Evolutionary conservation across 2,797 vertebrate species (phyloP).

Genomic region (Darevskia nairensis): DNA sequence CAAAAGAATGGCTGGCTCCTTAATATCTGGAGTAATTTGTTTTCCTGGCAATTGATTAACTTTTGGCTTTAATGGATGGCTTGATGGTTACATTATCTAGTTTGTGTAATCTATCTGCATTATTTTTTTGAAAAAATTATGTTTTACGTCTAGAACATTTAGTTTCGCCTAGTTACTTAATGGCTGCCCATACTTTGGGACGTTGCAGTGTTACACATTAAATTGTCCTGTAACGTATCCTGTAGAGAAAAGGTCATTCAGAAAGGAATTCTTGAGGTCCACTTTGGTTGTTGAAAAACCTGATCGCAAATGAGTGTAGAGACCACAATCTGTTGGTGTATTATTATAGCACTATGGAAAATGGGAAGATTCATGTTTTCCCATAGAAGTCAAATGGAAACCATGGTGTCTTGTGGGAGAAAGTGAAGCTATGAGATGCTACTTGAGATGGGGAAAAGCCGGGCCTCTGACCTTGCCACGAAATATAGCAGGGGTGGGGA

Average conservation of each 20-base stretch:
- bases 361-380: neutral
- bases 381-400: neutral
- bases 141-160: neutral
- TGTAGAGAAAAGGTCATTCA: neutral
- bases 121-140: neutral
- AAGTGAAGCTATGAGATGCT: neutral
- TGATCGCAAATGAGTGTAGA: no score
- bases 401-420: neutral
- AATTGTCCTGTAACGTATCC: neutral
- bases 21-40: constrained; percentile 13
- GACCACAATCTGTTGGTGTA: no score
- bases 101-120: neutral
- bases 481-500: no score
- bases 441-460: neutral
- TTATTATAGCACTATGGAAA: no score
- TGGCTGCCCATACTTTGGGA: neutral
- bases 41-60: constrained; percentile 5
- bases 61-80: constrained; percentile 36
- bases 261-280: neutral
- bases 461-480: no score
- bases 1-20: neutral
- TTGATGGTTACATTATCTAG: constrained; percentile 23
- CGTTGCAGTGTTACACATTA: neutral
- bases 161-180: constrained; percentile 8
- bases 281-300: neutral